Base-by-base conservation (phyloP, 1,140 invertebrate genomes). In the Hormaphis cornu region DNA sequence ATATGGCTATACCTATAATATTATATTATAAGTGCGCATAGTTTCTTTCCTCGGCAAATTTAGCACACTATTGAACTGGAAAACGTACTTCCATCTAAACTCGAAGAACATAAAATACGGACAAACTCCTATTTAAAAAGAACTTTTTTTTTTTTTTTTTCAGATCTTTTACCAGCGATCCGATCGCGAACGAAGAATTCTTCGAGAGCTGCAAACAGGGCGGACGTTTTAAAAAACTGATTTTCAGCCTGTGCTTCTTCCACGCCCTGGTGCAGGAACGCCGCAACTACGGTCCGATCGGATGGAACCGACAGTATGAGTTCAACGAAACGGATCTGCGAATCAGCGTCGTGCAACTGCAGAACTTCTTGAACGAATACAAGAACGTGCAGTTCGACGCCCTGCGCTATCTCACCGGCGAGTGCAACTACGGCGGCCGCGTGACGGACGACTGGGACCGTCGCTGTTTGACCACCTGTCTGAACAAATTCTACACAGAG, bases 371-470 rank as follows among this genome's bases (percentile, higher is more conserved):
- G 20, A 69, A 69, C n/a, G 33, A 53, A 33, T 70, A 78, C 22
- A 71, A 87, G 78, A 86, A 91, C 50, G 85, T 96, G 0, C 93
- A 94, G 75, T 95, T 89, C 76, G 90, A 92, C 52, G 94, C 94
- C 0, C 76, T 98, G 8, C 82, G 85, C 6, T 97, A 97, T 80
- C 78, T 97, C 66, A 95, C 89, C 0, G 94, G 93, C 10, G 94
- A 97, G 80, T 97, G 94, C 76, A 97, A 97, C 81, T 98, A 98
- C 75, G 95, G 95, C 26, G 94, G 95, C 0, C 83, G 91, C 75
- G 93, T 97, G 1, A 97, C 93, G 0, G 94, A 97, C 76, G 89
- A 95, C 75, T 95, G 92, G 90, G 95, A 98, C 81, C 82, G 93
- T 53, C 82, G 93, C 58, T 90, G 89, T 3, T 80, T 98, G 16